Percentiles rank a stretch among this genome's conserved stretches.
These are phyloP conservation scores for Apteryx mantelli DNA, from an alignment of 2,113 vertebrate species.

Conservation along the genomic window DNA sequence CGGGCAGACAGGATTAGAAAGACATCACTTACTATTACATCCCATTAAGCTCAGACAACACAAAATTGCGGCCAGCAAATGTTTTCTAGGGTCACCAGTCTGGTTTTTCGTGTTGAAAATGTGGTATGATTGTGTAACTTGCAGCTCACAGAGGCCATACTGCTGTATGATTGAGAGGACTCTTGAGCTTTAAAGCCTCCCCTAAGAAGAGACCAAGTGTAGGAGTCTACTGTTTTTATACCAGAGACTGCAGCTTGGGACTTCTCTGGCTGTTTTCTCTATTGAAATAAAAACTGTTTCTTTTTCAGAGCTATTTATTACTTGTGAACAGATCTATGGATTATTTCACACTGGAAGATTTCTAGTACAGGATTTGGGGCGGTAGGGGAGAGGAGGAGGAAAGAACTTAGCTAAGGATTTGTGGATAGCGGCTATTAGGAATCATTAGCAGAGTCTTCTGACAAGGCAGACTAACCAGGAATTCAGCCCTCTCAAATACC, in stretches of 20 bases:
- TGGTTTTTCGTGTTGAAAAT: not conserved
- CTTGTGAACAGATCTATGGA: not conserved
- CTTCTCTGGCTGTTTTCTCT: not conserved
- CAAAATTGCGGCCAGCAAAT: not conserved
- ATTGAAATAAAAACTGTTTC: not conserved
- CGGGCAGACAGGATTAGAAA: not conserved
- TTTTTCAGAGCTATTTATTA: not conserved
- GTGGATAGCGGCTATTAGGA: not conserved
- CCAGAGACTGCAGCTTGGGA: not conserved
- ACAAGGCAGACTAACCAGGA: not conserved
- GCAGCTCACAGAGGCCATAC: not conserved
- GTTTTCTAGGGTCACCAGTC: not conserved
- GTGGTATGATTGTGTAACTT: not conserved
- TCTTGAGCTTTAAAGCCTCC: not conserved
- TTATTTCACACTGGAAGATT: not conserved
- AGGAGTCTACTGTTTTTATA: not conserved
- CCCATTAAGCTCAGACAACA: not conserved
- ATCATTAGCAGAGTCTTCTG: not conserved
- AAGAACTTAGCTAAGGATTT: not conserved
- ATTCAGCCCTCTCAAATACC: not conserved
- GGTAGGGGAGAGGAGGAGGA: too few relatives aligned
- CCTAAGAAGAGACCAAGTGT: not conserved
- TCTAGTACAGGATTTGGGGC: not conserved
- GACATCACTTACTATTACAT: not conserved
- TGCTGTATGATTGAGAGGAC: not conserved